A percentile compares a stretch with the other conserved stretches of the same genome.
Conservation (phyloP, 2,888 invertebrate genomes). For the Xestobium rufovillosum region DNA sequence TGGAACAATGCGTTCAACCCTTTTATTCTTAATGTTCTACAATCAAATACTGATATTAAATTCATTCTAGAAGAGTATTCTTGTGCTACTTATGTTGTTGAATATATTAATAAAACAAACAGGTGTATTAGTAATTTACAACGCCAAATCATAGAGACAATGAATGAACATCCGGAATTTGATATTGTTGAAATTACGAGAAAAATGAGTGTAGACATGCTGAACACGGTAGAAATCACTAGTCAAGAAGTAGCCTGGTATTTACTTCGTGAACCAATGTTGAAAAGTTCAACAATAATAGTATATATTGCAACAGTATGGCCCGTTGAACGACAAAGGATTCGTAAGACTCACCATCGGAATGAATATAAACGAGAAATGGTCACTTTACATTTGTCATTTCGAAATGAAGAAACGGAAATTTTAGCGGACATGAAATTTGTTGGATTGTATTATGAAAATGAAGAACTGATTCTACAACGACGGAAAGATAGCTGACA, state of each 20-base stretch:
- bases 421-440: constrained; percentile 34
- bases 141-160: constrained; percentile 29
- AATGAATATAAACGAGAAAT: constrained; percentile 36
- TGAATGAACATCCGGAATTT: constrained; percentile 35
- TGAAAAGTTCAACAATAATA: constrained; percentile 29
- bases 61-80: constrained; percentile 38
- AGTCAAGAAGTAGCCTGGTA: constrained; percentile 43
- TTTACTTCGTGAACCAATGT: constrained; percentile 41
- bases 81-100: constrained; percentile 39
- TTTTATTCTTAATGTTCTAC: constrained; percentile 30
- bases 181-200: constrained; percentile 29
- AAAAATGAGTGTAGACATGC: constrained; percentile 30
- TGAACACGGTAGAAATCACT: constrained; percentile 35
- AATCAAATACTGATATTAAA: constrained; percentile 38
- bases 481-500: constrained; percentile 26
- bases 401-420: constrained; percentile 35
- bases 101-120: constrained; percentile 39
- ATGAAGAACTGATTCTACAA: constrained; percentile 28
- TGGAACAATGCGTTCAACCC: constrained; percentile 40
- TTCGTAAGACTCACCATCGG: constrained; percentile 29
- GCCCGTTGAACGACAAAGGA: constrained; percentile 37
- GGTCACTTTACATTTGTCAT: constrained; percentile 35
- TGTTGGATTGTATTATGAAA: constrained; percentile 31
- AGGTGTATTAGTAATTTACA: constrained; percentile 36
- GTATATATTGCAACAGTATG: constrained; percentile 37